Percentiles rank a stretch among this genome's conserved stretches.
These are phyloP conservation scores for Pristionchus japonicus DNA, from an alignment of 2,888 invertebrate species.

Conservation along the genomic window DNA sequence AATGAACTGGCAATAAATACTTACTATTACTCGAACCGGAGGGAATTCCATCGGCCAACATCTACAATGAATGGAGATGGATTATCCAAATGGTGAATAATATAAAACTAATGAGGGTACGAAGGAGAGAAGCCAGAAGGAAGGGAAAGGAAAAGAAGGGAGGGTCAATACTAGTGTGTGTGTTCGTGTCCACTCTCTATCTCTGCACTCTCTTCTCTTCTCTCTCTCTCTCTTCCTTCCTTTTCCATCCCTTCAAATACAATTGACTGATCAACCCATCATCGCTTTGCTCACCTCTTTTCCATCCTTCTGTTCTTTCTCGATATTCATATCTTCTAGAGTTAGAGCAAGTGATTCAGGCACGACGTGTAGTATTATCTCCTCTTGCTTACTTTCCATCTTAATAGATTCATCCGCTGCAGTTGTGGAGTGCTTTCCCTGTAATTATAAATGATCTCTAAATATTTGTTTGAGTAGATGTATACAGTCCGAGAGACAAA, in stretches of 20 bases:
- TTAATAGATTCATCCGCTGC: no score
- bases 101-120: background rate
- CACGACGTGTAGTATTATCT: no score
- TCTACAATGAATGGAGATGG: background rate
- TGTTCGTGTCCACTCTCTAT: background rate
- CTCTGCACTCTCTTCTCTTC: slow-evolving; percentile 3
- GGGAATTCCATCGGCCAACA: background rate
- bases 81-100: background rate
- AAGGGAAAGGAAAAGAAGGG: no score
- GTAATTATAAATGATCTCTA: no score
- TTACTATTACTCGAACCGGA: background rate
- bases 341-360: no score
- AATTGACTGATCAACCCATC: background rate
- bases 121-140: background rate
- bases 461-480: no score
- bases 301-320: background rate
- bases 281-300: background rate
- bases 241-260: background rate
- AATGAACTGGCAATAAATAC: background rate
- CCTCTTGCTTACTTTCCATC: no score
- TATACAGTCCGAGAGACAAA: no score
- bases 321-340: no score
- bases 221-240: background rate
- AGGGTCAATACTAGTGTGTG: slow-evolving; percentile 14
- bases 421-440: no score